Evolutionary conservation across 1,140 invertebrate genomes (phyloP), one percentile per base, ranked within the genome.

Genomic region (Ceratina australensis): DNA sequence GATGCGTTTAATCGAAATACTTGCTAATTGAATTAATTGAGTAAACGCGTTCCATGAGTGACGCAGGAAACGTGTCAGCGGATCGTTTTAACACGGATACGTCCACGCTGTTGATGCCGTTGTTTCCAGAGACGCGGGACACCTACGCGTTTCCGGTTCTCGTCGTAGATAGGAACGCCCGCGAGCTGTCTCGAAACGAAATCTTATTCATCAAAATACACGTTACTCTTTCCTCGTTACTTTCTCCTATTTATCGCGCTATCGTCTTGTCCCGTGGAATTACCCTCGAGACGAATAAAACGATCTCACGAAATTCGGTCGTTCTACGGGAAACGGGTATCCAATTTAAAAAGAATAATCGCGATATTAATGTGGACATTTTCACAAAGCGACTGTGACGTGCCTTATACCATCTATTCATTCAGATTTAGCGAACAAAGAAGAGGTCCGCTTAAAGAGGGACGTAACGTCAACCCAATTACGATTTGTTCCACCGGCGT

Each of bases 131-230:
- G 77, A 79, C 57, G 33, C 47, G 26, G 63, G 49, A 66, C 84
- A 77, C 84, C 84, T 86, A 86, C 84, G 68, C 84, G 57, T 47
- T 85, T 86, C 84, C 84, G 84, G 80, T 81, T 54, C 75, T 82
- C 54, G 65, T 80, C 72, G 22, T 49, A 15, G 28, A 16, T 28
- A 13, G 18, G 18, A 26, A 28, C 18, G n/a, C 33, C 15, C 12
- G 22, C 54, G 1, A 56, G 16, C 24, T 16, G n/a, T 56, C 22
- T 47, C n/a, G 33, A 16, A 18, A 8, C 15, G 20, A 67, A 18
- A 12, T 20, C 12, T 15, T 10, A 16, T 69, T 24, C 20, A 28
- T 18, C 0, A 52, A 33, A 15, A n/a, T 63, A 10, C 26, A 61
- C 18, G 10, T n/a, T 13, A 54, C 13, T 42, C 33, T 42, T 42